These are phyloP conservation scores for Nysson spinosus DNA, from an alignment of 2,888 invertebrate species.

Conservation along the genomic window DNA sequence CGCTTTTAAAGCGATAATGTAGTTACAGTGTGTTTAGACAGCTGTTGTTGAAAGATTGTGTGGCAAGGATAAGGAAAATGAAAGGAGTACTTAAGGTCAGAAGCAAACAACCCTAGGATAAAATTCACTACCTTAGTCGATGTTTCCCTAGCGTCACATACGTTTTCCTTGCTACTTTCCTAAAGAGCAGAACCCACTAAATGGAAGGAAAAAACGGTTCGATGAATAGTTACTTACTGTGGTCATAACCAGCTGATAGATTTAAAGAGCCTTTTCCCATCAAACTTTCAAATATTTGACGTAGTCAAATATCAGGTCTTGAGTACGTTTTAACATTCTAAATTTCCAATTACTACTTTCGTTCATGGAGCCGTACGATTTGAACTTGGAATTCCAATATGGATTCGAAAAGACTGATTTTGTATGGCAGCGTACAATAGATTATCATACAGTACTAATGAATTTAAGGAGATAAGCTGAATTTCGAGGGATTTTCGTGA, in stretches of 20 bases:
- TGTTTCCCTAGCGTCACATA: constrained; percentile 67
- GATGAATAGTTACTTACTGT: constrained; percentile 46
- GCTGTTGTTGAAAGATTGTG: constrained; percentile 39
- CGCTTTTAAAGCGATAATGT: constrained; percentile 28
- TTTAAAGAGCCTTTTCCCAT: constrained; percentile 34
- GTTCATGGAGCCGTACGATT: too few relatives aligned
- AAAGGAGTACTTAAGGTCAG: constrained; percentile 23
- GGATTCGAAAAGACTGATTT: too few relatives aligned
- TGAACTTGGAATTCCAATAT: too few relatives aligned
- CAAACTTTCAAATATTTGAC: constrained; percentile 26
- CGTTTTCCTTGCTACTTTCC: constrained; percentile 63
- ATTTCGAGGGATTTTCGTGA: constrained; percentile 15
- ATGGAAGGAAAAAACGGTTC: constrained; percentile 34
- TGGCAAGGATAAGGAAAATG: constrained; percentile 8
- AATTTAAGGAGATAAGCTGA: constrained; percentile 43
- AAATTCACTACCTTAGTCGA: constrained; percentile 68
- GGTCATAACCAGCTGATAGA: constrained; percentile 57
- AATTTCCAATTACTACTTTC: too few relatives aligned
- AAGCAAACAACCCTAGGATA: constrained; percentile 43
- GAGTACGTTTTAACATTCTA: neutral
- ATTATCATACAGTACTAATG: too few relatives aligned
- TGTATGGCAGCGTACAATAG: too few relatives aligned
- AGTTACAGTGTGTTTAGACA: constrained; percentile 39
- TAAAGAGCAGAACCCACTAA: constrained; percentile 63
- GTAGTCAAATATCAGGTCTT: neutral